Base-by-base conservation (phyloP, 2,113 vertebrate species). In the Carassius carassius region DNA sequence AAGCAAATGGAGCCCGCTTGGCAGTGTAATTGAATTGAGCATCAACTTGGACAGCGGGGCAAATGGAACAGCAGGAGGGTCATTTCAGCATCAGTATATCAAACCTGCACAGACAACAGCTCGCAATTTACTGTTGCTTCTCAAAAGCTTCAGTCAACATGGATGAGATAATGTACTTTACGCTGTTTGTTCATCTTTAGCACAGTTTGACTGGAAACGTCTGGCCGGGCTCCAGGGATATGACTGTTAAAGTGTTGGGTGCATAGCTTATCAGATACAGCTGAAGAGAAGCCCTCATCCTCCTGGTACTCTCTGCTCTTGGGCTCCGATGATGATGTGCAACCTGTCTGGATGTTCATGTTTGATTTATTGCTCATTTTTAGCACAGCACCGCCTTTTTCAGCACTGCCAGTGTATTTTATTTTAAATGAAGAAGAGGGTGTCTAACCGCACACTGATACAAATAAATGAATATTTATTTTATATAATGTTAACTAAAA, bases 21-120 rank as follows among this genome's bases (percentile, higher is more conserved):
- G 79, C 62, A 87, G 72, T 88, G 82, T 90, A 85, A 92, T 89
- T 90, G 60, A 92, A 91, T 92, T 72, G 81, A 25, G 72, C 74
- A 69, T 70, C 76, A 32, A 62, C 21, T 75, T 56, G 41, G 78
- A 69, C 37, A 65, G 60, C 62, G 78, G 69, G 41, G 72, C 6
- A 65, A 25, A 75, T 3, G 21, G 41, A 84, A 58, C 23, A n/a
- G 70, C 32, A 35, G 12, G 56, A 19, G 54, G 56, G 67, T 78
- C 13, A 25, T 65, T 74, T 75, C 69, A 47, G 32, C 78, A 81
- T 58, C 51, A 76, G 25, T 74, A 23, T 69, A 23, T 75, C 19
- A 25, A 62, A 84, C 83, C 73, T 37, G 32, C 32, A 37, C 77
- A 69, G 70, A 76, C 75, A 60, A 83, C 77, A 17, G 81, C 29